A percentile compares a stretch with the other conserved stretches of the same genome.
phyloP scores from a whole-genome alignment of 2,888 invertebrate species.

The Cerastis leucographa region DNA sequence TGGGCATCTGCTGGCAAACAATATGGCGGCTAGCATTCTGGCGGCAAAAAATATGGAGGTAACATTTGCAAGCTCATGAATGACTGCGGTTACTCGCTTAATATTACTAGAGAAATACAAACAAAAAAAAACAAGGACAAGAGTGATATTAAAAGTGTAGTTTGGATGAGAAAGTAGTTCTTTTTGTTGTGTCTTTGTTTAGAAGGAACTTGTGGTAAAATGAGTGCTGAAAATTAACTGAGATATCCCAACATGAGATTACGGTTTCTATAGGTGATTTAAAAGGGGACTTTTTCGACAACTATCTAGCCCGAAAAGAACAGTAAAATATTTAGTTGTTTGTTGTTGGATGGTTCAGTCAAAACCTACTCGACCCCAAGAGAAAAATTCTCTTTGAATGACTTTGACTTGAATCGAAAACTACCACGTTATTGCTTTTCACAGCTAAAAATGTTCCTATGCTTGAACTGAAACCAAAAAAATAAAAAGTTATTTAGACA shows the following conservation, averaged over 20 bases:
- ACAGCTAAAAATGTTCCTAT: background rate
- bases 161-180: background rate
- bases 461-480: background rate
- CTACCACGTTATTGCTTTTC: background rate
- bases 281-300: no score
- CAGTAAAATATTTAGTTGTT: background rate
- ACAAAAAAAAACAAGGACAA: conserved; percentile 32
- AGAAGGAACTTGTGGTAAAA: background rate
- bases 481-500: background rate
- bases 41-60: conserved; percentile 26
- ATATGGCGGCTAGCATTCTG: background rate
- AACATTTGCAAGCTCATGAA: conserved; percentile 33
- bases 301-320: no score
- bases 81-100: conserved; percentile 7
- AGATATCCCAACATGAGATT: no score
- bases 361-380: background rate
- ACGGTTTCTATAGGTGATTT: background rate
- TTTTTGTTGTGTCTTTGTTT: conserved; percentile 5
- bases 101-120: conserved; percentile 15
- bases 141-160: conserved; percentile 29
- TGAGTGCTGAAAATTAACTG: background rate
- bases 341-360: background rate
- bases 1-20: conserved; percentile 25
- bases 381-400: background rate
- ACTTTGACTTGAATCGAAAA: background rate